phyloP scores from a whole-genome alignment of 2,888 invertebrate species.

The Nysson spinosus region DNA sequence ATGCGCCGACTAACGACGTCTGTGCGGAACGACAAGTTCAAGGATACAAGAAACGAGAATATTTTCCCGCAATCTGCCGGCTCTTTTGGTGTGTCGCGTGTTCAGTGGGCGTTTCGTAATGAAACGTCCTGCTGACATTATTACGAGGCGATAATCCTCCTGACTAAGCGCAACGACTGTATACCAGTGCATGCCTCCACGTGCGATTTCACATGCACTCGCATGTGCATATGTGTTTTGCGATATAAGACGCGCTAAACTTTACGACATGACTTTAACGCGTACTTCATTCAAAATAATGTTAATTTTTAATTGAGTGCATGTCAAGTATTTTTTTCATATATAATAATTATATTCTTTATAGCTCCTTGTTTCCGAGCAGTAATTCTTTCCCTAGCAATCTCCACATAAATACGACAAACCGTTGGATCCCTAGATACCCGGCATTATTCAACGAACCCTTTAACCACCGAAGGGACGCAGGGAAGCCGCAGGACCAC shows the following conservation, averaged over 20 bases:
- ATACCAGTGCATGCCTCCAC: not conserved
- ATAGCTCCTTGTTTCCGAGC: no score
- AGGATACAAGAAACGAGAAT: conserved; percentile 27
- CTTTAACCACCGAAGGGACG: not conserved
- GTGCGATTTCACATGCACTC: not conserved
- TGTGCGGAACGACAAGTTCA: conserved; percentile 3
- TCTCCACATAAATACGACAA: no score
- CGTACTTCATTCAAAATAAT: no score
- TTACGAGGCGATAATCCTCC: conserved; percentile 44
- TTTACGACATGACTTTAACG: no score
- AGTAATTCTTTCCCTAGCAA: no score
- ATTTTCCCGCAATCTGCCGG: conserved; percentile 8
- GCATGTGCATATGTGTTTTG: not conserved
- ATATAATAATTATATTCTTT: no score
- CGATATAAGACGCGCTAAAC: not conserved
- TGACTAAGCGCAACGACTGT: conserved; percentile 42
- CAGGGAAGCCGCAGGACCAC: conserved; percentile 4
- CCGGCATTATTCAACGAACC: not conserved
- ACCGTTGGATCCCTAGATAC: not conserved
- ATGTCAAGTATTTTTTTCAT: no score
- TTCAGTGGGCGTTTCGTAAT: conserved; percentile 39
- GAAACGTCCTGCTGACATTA: conserved; percentile 42
- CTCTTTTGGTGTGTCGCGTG: conserved; percentile 15
- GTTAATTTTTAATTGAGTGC: no score
- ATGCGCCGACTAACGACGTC: not conserved